Evolutionary conservation across 2,797 vertebrate genomes (phyloP), one percentile per base, ranked within the genome.

Genomic region (Enteromius unitaeniatus): DNA sequence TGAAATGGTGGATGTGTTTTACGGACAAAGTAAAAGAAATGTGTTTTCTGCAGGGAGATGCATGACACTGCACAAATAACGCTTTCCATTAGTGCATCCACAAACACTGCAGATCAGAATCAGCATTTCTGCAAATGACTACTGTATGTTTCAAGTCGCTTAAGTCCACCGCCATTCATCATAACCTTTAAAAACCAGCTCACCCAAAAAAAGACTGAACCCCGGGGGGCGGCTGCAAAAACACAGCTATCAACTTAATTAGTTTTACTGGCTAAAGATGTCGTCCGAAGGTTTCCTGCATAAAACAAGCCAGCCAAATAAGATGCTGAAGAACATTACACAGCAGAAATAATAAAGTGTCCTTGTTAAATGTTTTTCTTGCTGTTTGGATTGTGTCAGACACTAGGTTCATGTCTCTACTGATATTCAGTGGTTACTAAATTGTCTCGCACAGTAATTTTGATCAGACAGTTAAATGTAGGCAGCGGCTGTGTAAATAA

Each of bases 1-100:
- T 67, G 37, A 65, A 82, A 82, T 51, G 42, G 26, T 51, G 8
- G 26, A 49, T 81, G 78, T 70, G 53, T 81, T 80, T 81, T 62
- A 81, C 11, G 7, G 40, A 81, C 9, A 80, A 70, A 70, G 23
- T 58, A 13, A 13, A 4, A 42, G 75, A 74, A 47, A 73, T 34
- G 55, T 70, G 26, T 68, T 78, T 78, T 84, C 47, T 72, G 40
- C 21, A 70, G 76, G 42, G 42, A 51, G n/a, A 58, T 45, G 67
- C 67, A 55, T 81, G 51, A 58, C 19, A 70, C n/a, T 81, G 42
- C 42, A 34, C 68, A 62, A 62, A 81, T 62, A 73, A 73, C 14
- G 15, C 42, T 81, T 68, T 83, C 47, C 81, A 76, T 83, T 83
- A 76, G 47, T 45, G 62, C 15, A 55, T 21, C 26, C 26, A 47